A percentile compares a stretch with the other conserved stretches of the same genome.
These are phyloP conservation scores for Oncorhynchus tshawytscha DNA, from an alignment of 2,113 vertebrate genomes.

Conservation along the genomic window DNA sequence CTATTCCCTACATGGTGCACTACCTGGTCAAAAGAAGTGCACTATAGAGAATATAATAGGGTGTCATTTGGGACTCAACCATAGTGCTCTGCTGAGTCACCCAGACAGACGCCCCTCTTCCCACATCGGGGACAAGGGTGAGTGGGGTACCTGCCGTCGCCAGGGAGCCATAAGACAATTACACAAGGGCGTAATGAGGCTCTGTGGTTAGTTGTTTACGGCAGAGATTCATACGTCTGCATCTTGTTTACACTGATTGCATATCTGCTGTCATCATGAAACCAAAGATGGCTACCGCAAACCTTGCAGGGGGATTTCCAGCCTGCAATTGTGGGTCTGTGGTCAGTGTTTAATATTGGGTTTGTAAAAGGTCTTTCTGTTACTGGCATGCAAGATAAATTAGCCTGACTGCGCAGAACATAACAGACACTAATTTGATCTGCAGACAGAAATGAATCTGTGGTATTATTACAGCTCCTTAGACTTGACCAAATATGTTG, in stretches of 20 bases:
- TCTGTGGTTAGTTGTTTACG: constrained; percentile 10
- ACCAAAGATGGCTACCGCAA: constrained; percentile 11
- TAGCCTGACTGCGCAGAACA: background rate
- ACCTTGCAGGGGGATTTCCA: constrained; percentile 7
- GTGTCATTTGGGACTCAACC: background rate
- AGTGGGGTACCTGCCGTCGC: background rate
- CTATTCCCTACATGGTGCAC: too few species aligned
- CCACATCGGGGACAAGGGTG: background rate
- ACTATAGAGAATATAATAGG: background rate
- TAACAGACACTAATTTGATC: background rate
- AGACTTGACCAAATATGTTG: too few species aligned
- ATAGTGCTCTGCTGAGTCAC: background rate
- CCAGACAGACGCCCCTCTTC: background rate
- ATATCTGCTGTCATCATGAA: constrained; percentile 18
- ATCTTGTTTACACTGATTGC: constrained; percentile 12
- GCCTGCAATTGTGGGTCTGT: background rate
- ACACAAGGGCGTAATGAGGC: constrained; percentile 4
- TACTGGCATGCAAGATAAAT: background rate
- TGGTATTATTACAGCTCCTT: background rate
- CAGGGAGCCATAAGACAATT: constrained; percentile 1
- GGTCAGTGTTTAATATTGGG: background rate
- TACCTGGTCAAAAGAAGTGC: too few species aligned
- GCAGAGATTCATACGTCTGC: background rate
- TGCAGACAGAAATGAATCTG: background rate
- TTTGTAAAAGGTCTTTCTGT: background rate